Percentiles rank a stretch among this genome's conserved stretches.
These are phyloP conservation scores for Ia io DNA, from an alignment of 2,113 vertebrate species.

Conservation along the genomic window DNA sequence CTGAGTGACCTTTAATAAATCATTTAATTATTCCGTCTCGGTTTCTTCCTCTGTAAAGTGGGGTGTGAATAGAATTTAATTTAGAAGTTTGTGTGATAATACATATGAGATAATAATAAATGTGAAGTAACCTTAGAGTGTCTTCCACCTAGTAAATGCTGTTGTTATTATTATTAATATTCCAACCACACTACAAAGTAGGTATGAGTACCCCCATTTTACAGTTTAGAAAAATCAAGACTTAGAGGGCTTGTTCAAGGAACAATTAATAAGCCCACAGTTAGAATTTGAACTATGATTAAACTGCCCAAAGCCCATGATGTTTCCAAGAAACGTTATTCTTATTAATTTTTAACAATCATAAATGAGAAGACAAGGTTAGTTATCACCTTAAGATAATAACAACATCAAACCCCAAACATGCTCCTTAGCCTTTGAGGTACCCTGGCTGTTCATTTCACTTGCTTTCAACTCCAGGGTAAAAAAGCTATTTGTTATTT, in stretches of 20 bases:
- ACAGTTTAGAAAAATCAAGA: slow-evolving; percentile 6
- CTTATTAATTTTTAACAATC: neutral
- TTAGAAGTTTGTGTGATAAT: neutral
- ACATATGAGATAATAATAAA: neutral
- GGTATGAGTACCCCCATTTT: neutral
- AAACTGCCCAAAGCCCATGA: neutral
- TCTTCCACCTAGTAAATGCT: neutral
- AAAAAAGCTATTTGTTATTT: slow-evolving; percentile 1
- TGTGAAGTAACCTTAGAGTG: neutral
- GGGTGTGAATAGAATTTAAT: neutral
- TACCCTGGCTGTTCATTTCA: neutral
- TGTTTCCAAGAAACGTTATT: neutral
- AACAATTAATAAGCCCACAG: neutral
- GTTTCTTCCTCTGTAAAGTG: neutral
- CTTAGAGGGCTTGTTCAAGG: neutral
- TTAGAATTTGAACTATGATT: slow-evolving; percentile 18
- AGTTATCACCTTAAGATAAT: neutral
- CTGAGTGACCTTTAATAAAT: neutral
- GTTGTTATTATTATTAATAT: neutral
- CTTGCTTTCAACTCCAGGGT: slow-evolving; percentile 24
- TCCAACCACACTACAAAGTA: neutral
- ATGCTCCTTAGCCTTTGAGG: neutral
- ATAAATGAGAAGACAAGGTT: neutral
- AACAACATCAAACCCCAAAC: neutral
- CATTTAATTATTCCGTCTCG: neutral